Conservation (phyloP, 1,140 invertebrate species). For the Neuroterus valhalla region DNA sequence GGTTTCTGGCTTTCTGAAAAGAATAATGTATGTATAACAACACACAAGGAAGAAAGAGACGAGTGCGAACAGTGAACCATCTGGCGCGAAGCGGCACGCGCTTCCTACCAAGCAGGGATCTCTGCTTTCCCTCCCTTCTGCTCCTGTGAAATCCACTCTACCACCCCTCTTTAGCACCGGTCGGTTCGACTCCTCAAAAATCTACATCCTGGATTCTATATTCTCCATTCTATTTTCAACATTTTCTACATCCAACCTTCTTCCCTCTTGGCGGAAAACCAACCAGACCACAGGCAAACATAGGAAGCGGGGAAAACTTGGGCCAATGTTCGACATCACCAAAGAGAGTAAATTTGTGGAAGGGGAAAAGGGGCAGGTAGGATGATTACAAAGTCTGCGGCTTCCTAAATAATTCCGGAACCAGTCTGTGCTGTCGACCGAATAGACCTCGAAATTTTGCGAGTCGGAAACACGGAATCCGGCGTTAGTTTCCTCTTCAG, state of each 20-base stretch:
- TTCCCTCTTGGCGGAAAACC: constrained; percentile 2
- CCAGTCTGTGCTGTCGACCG: constrained; percentile 12
- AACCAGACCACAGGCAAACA: neutral
- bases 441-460: constrained; percentile 8
- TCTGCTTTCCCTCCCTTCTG: neutral
- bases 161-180: constrained; percentile 41
- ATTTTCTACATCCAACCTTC: neutral
- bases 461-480: neutral
- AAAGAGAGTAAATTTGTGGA: constrained; percentile 12
- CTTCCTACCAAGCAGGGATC: constrained; percentile 49
- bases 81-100: constrained; percentile 62
- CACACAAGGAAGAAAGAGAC: neutral
- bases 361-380: constrained; percentile 37
- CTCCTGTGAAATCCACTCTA: constrained; percentile 31
- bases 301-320: constrained; percentile 45
- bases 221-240: neutral
- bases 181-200: constrained; percentile 39
- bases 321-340: constrained; percentile 27
- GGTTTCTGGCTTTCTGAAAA: neutral
- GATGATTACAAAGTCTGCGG: constrained; percentile 48
- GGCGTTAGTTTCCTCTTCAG: constrained; percentile 8
- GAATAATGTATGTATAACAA: neutral
- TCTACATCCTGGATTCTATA: neutral
- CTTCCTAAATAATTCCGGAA: constrained; percentile 52
- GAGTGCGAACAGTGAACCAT: constrained; percentile 46